These are phyloP conservation scores for Rhopalosiphum nymphaeae DNA, from an alignment of 2,888 invertebrate species.

Conservation along the genomic window DNA sequence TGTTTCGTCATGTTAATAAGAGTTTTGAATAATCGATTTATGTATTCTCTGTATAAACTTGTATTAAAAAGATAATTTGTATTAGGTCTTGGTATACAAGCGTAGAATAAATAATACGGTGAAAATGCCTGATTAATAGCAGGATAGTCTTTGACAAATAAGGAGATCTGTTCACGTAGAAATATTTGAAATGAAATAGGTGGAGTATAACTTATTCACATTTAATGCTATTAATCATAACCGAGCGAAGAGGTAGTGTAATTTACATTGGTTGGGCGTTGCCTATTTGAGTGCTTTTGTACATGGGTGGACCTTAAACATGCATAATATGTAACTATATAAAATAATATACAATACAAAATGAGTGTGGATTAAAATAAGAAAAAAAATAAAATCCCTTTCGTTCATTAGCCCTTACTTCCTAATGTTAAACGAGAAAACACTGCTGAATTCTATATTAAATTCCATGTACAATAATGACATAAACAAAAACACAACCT, in stretches of 20 bases:
- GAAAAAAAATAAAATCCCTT: background rate
- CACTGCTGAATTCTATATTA: background rate
- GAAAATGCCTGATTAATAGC: conserved; percentile 6
- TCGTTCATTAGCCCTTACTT: conserved; percentile 21
- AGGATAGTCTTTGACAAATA: conserved; percentile 37
- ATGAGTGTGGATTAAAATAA: background rate
- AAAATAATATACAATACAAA: background rate
- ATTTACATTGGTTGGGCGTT: conserved; percentile 55
- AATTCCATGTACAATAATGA: background rate
- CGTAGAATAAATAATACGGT: background rate
- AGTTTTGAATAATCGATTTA: background rate
- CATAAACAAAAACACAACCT: background rate
- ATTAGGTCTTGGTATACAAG: background rate
- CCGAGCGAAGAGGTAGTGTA: conserved; percentile 28
- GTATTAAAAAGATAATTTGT: background rate
- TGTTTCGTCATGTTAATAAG: background rate
- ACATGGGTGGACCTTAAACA: conserved; percentile 20
- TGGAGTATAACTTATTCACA: background rate
- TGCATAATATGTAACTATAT: background rate
- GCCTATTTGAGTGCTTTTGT: conserved; percentile 35
- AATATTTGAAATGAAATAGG: background rate
- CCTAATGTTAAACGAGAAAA: background rate
- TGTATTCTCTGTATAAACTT: background rate
- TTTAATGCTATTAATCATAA: conserved; percentile 54
- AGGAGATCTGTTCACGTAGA: background rate